A percentile compares a stretch with the other conserved stretches of the same genome.
Evolutionary conservation across 2,888 invertebrate species (phyloP).

Genomic region (Tetanocera ferruginea): DNA sequence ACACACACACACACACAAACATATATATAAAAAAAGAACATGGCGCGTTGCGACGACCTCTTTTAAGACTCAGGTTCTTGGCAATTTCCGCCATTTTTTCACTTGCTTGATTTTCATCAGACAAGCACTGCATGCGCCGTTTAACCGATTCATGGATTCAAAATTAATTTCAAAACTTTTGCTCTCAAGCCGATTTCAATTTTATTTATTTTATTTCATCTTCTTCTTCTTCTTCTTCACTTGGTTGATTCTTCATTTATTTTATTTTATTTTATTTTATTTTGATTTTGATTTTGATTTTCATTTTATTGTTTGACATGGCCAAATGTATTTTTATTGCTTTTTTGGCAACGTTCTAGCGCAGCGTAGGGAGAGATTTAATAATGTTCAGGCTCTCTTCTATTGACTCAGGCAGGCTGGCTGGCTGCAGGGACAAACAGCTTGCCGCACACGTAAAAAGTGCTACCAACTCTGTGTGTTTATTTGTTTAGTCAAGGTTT

Average conservation of each 20-base stretch:
- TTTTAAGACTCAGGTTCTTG: background rate
- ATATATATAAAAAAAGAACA: background rate
- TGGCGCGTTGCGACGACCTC: background rate
- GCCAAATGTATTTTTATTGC: slow-evolving; percentile 18
- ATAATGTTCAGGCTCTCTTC: background rate
- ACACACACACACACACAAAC: background rate
- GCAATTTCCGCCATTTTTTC: background rate
- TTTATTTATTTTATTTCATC: background rate
- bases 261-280: background rate
- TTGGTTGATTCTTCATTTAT: background rate
- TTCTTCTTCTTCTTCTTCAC: background rate
- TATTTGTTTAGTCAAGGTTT: slow-evolving; percentile 3
- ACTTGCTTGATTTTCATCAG: background rate
- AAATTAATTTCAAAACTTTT: slow-evolving; percentile 44
- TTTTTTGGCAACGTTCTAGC: background rate
- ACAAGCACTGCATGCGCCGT: slow-evolving; percentile 28
- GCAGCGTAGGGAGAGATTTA: background rate
- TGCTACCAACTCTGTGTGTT: background rate
- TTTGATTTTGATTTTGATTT: background rate
- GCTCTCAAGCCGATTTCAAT: slow-evolving; percentile 12
- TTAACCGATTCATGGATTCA: slow-evolving; percentile 45
- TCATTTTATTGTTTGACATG: slow-evolving; percentile 28
- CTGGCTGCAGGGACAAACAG: background rate
- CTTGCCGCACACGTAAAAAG: background rate
- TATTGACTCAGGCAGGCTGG: slow-evolving; percentile 4